These are phyloP conservation scores for Lutraria lutraria DNA, from an alignment of 2,888 invertebrate species.

Conservation along the genomic window DNA sequence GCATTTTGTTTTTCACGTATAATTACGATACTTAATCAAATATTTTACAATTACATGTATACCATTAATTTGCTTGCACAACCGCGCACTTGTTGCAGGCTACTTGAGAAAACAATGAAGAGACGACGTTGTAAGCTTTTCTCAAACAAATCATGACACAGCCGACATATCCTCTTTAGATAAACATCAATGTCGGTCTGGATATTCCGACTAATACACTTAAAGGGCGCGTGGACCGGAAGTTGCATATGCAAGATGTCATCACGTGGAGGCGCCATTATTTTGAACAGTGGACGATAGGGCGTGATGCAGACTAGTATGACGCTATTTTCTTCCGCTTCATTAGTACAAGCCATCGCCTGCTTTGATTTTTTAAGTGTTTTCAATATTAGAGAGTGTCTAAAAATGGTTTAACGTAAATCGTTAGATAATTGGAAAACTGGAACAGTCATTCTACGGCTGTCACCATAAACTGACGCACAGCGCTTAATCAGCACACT, in stretches of 20 bases:
- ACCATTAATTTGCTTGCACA: neutral
- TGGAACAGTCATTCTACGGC: neutral
- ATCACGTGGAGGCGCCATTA: neutral
- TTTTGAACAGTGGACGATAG: neutral
- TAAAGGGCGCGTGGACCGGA: constrained; percentile 20
- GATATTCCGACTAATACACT: neutral
- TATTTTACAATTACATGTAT: neutral
- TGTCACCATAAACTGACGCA: neutral
- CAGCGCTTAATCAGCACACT: neutral
- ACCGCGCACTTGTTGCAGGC: neutral
- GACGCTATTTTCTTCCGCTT: neutral
- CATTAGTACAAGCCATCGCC: neutral
- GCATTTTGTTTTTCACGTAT: no score
- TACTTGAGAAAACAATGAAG: neutral
- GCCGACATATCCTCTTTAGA: neutral
- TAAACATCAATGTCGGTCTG: neutral
- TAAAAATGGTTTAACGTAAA: constrained; percentile 7
- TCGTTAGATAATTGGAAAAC: neutral
- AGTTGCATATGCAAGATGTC: neutral
- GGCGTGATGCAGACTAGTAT: neutral
- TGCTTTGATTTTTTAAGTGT: constrained; percentile 17
- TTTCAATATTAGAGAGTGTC: constrained; percentile 1
- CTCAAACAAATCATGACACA: neutral
- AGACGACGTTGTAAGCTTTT: neutral
- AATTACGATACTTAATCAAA: neutral